Evolutionary conservation across 2,797 vertebrate species (phyloP).

Genomic region (Alcedo quadribrachys): DNA sequence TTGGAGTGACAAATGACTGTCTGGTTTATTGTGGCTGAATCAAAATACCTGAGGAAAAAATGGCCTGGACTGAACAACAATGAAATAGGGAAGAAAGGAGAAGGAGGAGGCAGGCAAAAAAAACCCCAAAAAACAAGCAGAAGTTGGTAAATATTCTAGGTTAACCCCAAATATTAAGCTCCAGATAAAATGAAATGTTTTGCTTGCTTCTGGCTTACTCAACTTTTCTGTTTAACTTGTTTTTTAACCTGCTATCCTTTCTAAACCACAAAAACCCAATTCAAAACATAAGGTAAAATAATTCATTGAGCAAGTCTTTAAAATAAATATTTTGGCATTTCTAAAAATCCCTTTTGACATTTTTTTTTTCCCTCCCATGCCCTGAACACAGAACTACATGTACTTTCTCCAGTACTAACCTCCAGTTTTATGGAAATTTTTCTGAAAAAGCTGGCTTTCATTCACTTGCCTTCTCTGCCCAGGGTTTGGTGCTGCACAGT

Average conservation of each 20-base stretch:
- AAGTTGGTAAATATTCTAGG: not conserved
- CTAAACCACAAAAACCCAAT: not conserved
- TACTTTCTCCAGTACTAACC: not conserved
- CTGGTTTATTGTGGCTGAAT: not conserved
- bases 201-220: not conserved
- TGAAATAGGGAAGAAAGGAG: not conserved
- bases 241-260: not conserved
- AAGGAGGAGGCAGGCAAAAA: not conserved
- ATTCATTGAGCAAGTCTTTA: not conserved
- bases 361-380: not conserved
- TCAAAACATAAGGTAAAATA: not conserved
- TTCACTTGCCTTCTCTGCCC: not conserved
- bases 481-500: not conserved
- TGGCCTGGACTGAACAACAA: not conserved
- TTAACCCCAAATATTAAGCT: not conserved
- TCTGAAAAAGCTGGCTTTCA: not conserved
- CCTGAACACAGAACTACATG: not conserved
- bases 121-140: rapidly evolving
- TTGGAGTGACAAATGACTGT: not conserved
- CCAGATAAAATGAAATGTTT: not conserved
- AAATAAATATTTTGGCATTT: not conserved
- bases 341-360: not conserved
- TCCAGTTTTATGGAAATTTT: not conserved
- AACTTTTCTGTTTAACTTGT: not conserved
- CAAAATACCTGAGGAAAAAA: not conserved